phyloP scores from a whole-genome alignment of 2,888 invertebrate genomes.

The Teleiodes luculella region DNA sequence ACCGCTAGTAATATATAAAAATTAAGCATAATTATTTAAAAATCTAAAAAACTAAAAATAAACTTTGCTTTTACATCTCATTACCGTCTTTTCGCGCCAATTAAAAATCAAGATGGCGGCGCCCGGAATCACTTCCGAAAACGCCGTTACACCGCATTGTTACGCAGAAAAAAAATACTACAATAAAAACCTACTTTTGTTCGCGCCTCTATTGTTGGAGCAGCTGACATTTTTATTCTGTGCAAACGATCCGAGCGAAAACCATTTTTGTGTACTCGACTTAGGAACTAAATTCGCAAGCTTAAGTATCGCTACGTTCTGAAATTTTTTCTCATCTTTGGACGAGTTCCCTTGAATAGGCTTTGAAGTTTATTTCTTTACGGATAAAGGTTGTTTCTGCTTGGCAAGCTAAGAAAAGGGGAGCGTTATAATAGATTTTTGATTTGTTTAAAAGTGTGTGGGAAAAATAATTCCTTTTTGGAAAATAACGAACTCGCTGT shows the following conservation, averaged over 20 bases:
- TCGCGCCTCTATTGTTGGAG: slow-evolving; percentile 24
- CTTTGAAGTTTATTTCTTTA: background rate
- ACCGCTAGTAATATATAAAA: no score
- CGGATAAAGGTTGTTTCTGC: background rate
- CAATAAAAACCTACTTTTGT: slow-evolving; percentile 27
- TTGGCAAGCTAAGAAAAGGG: background rate
- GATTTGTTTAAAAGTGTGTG: slow-evolving; percentile 7
- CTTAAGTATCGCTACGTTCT: background rate
- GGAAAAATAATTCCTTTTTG: slow-evolving; percentile 10
- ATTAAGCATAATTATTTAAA: no score
- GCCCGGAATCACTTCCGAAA: slow-evolving; percentile 35
- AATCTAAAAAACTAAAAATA: no score
- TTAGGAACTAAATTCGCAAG: slow-evolving; percentile 9
- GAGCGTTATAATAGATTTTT: slow-evolving; percentile 4
- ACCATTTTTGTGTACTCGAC: slow-evolving; percentile 3
- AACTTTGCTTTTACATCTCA: background rate
- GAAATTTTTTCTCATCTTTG: background rate
- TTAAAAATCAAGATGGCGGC: slow-evolving; percentile 23
- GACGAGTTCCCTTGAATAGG: background rate
- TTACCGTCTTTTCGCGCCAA: slow-evolving; percentile 12
- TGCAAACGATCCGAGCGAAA: background rate
- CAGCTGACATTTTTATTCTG: slow-evolving; percentile 23
- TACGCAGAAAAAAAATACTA: slow-evolving; percentile 24
- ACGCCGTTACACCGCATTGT: slow-evolving; percentile 34
- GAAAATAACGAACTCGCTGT: background rate